Evolutionary conservation across 2,113 vertebrate genomes (phyloP).

Genomic region (Carassius gibelio): DNA sequence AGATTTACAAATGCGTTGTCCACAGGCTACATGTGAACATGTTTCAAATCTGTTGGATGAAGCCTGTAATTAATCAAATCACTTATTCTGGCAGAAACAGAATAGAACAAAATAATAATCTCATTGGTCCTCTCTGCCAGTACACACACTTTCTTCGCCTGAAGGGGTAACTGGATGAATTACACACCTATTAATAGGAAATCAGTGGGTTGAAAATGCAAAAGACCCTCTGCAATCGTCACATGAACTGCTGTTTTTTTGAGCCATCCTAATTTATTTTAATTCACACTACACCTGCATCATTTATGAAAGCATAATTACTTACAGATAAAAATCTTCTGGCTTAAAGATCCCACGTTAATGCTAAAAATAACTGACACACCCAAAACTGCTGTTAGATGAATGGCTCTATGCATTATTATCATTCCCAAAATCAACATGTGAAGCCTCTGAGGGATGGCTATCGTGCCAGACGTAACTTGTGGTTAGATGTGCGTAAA

Average conservation of each 20-base stretch:
- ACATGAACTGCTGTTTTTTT: background rate
- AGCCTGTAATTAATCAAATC: background rate
- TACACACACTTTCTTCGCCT: background rate
- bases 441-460: constrained; percentile 12
- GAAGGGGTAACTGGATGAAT: background rate
- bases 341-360: constrained; percentile 20
- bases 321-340: constrained; percentile 21
- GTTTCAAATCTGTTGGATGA: background rate
- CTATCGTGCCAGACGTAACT: constrained; percentile 36
- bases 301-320: constrained; percentile 27
- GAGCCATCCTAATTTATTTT: constrained; percentile 26
- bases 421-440: constrained; percentile 30
- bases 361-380: constrained; percentile 28
- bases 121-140: too few species aligned
- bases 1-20: background rate
- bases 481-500: constrained; percentile 36
- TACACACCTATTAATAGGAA: background rate
- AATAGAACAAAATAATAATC: background rate
- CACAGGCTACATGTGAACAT: background rate
- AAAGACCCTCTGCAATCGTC: background rate
- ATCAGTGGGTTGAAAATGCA: background rate
- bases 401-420: constrained; percentile 20
- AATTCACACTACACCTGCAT: background rate
- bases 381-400: constrained; percentile 16
- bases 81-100: background rate